phyloP scores from a whole-genome alignment of 2,113 vertebrate genomes.

The Bubo scandiacus region DNA sequence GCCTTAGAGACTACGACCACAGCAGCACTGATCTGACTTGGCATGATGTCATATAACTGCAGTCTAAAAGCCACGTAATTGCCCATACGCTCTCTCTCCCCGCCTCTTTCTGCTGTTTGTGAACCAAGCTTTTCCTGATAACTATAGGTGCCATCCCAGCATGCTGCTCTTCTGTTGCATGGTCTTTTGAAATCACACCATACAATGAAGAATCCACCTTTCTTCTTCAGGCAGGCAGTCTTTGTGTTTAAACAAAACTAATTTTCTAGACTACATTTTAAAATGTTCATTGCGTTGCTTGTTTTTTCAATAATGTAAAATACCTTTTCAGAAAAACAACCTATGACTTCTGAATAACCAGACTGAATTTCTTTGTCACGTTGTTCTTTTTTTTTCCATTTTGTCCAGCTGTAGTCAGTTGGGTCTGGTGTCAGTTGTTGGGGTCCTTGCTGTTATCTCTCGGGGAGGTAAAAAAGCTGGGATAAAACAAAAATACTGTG shows the following conservation, averaged over 20 bases:
- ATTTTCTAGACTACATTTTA: neutral
- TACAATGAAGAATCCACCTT: neutral
- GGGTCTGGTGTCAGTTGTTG: neutral
- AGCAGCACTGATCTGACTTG: neutral
- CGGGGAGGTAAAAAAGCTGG: neutral
- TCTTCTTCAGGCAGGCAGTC: neutral
- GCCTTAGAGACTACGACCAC: too few relatives aligned
- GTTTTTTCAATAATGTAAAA: neutral
- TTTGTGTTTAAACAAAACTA: neutral
- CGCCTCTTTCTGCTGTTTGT: neutral
- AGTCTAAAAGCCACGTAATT: neutral
- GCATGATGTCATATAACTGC: neutral
- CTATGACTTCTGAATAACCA: neutral
- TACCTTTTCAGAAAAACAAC: neutral
- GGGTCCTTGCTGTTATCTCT: neutral
- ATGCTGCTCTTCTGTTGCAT: neutral
- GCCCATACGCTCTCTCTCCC: too few relatives aligned
- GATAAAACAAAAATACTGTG: neutral
- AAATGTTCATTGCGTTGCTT: neutral
- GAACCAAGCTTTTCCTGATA: neutral
- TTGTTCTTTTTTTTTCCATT: neutral
- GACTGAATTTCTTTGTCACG: neutral
- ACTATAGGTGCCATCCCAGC: neutral
- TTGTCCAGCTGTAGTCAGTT: neutral
- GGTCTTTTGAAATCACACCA: neutral